Percentiles rank a stretch among this genome's conserved stretches.
Conservation (phyloP, 2,113 vertebrate genomes). For the Mustela lutreola region DNA sequence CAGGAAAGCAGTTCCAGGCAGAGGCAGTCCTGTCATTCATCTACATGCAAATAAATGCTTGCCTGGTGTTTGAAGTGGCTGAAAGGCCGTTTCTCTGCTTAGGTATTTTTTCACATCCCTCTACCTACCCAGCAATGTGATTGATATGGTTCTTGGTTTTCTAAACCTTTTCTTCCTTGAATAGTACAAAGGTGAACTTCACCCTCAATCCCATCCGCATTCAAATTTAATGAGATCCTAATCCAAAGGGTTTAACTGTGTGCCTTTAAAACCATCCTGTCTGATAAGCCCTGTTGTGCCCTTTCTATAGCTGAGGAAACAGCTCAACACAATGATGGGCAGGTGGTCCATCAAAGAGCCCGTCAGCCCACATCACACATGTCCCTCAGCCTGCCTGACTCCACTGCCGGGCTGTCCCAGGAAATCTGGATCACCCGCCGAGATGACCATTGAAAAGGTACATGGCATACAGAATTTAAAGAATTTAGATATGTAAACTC, state of each 20-base stretch:
- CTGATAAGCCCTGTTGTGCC: neutral
- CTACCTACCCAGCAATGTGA: neutral
- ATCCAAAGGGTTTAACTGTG: neutral
- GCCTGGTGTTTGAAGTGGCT: neutral
- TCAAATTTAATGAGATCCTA: neutral
- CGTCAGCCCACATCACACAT: neutral
- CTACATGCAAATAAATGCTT: slow-evolving; percentile 49
- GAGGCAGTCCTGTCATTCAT: slow-evolving; percentile 16
- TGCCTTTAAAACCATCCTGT: neutral
- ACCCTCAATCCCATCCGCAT: neutral
- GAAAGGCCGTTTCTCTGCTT: slow-evolving; percentile 30
- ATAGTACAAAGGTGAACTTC: neutral
- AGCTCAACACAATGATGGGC: neutral
- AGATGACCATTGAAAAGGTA: neutral
- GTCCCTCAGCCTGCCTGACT: neutral
- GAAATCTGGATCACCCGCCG: neutral
- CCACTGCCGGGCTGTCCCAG: neutral
- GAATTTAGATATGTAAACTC: neutral
- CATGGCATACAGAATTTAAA: neutral
- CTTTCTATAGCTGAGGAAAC: neutral
- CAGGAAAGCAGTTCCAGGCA: slow-evolving; percentile 68
- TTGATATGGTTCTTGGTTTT: slow-evolving; percentile 27
- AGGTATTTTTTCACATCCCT: neutral
- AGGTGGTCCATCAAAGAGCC: neutral
- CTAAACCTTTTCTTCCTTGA: slow-evolving; percentile 49